These are phyloP conservation scores for Bombyx huttoni DNA, from an alignment of 2,888 invertebrate genomes.

Conservation along the genomic window DNA sequence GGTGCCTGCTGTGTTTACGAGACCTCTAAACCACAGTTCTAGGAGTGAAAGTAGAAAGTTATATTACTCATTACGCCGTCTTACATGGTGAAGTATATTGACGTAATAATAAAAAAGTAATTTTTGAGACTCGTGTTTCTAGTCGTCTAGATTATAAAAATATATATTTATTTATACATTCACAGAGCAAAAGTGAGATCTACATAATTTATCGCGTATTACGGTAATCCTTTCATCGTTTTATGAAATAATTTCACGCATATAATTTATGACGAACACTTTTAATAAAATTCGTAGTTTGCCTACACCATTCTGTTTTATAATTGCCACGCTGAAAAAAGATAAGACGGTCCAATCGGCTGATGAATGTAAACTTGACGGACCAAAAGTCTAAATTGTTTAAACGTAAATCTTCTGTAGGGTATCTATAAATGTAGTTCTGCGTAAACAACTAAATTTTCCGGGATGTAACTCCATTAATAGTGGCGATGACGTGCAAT, in stretches of 20 bases:
- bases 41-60: constrained; percentile 48
- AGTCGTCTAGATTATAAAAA: not conserved
- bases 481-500: not conserved
- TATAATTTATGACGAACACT: not conserved
- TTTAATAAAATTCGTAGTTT: not conserved
- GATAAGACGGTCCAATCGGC: constrained; percentile 28
- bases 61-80: constrained; percentile 12
- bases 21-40: constrained; percentile 24
- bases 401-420: not conserved
- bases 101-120: not conserved
- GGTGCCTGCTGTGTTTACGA: constrained; percentile 23
- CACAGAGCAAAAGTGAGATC: too few species aligned
- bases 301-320: not conserved
- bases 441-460: not conserved
- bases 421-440: not conserved
- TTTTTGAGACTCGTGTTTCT: not conserved
- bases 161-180: not conserved
- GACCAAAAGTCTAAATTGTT: not conserved
- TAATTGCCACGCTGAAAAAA: not conserved
- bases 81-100: constrained; percentile 5
- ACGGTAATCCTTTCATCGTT: too few species aligned
- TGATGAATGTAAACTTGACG: constrained; percentile 20
- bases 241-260: not conserved
- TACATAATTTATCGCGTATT: too few species aligned
- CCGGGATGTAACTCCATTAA: not conserved